Conservation (phyloP, 2,888 invertebrate genomes). For the Cylindroiulus punctatus region DNA sequence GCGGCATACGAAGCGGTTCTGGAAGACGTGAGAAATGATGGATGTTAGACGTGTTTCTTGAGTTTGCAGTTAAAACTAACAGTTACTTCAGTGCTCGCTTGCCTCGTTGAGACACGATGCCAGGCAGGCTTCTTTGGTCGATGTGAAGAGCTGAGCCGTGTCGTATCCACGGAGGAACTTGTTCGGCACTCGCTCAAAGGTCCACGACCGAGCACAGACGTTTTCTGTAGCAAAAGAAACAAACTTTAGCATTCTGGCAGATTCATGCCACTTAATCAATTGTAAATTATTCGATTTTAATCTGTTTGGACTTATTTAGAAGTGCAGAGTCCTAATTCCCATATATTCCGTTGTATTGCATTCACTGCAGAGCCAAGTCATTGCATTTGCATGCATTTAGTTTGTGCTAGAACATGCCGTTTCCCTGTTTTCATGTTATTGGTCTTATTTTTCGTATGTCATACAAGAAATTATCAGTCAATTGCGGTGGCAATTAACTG, state of each 20-base stretch:
- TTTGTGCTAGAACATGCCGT: too few species aligned
- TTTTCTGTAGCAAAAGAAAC: conserved; percentile 73
- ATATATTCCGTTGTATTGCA: too few species aligned
- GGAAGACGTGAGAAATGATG: conserved; percentile 61
- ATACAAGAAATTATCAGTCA: too few species aligned
- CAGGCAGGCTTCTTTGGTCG: conserved; percentile 92
- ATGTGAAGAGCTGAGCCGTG: conserved; percentile 91
- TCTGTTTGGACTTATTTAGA: too few species aligned
- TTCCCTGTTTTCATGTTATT: too few species aligned
- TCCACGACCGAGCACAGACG: conserved; percentile 90
- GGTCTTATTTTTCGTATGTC: too few species aligned
- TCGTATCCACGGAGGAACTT: conserved; percentile 90
- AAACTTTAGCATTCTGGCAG: conserved; percentile 24
- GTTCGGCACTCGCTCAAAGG: conserved; percentile 92
- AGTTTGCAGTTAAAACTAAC: background rate
- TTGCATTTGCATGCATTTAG: too few species aligned
- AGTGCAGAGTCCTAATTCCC: too few species aligned
- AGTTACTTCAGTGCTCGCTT: conserved; percentile 60
- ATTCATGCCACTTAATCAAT: too few species aligned
- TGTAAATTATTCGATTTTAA: too few species aligned
- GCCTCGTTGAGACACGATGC: conserved; percentile 93
- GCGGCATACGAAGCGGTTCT: conserved; percentile 90
- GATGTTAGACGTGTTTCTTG: background rate
- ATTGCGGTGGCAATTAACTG: too few species aligned
- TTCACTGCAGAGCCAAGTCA: too few species aligned